Evolutionary conservation across 2,113 vertebrate species (phyloP).

Genomic region (Atlantisia rogersi): DNA sequence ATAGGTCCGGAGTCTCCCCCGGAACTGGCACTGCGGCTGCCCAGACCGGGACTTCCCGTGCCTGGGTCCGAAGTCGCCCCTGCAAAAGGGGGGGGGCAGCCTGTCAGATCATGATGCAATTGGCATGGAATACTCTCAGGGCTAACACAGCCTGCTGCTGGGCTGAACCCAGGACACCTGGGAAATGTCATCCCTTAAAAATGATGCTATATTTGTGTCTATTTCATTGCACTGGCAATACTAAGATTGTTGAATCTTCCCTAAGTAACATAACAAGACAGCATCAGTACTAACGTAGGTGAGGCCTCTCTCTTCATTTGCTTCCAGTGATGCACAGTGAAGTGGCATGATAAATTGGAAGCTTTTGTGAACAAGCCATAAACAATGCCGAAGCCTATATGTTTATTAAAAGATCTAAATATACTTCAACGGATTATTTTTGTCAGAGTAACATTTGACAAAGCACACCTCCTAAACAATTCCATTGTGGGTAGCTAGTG

Average conservation of each 20-base stretch:
- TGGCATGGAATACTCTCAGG: too few species aligned
- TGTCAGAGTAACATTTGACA: conserved; percentile 28
- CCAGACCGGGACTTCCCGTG: too few species aligned
- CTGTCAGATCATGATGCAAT: too few species aligned
- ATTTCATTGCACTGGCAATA: background rate
- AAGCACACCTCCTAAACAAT: conserved; percentile 32
- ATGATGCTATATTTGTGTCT: background rate
- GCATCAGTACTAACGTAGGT: background rate
- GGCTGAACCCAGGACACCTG: too few species aligned
- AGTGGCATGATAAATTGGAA: conserved; percentile 58
- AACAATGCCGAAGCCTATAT: background rate
- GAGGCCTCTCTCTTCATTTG: conserved; percentile 14
- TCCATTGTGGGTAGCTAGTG: conserved; percentile 35
- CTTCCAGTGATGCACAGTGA: background rate
- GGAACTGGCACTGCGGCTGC: too few species aligned
- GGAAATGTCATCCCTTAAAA: background rate
- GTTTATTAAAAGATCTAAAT: conserved; percentile 62
- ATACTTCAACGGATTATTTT: conserved; percentile 51
- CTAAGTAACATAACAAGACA: background rate
- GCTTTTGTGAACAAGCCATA: conserved; percentile 60
- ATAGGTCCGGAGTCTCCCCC: too few species aligned
- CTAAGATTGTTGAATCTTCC: background rate
- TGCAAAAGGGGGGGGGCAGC: too few species aligned
- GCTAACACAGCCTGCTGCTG: too few species aligned
- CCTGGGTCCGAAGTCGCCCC: too few species aligned